Conservation (phyloP, 2,113 vertebrate species). For the Myrmecobius fasciatus region DNA sequence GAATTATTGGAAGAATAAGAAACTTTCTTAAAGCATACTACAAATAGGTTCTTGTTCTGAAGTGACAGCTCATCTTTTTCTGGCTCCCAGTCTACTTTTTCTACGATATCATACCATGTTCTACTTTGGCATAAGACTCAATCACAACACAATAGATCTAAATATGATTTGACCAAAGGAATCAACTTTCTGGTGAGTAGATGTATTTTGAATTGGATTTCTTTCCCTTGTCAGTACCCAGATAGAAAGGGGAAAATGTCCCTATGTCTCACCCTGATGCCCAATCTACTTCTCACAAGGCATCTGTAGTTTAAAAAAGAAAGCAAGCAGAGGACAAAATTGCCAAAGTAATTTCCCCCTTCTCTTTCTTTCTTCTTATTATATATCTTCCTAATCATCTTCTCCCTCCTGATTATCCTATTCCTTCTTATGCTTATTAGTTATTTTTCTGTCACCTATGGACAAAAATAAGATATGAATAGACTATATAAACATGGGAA, state of each 20-base stretch:
- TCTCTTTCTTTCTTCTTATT: neutral
- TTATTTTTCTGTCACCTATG: neutral
- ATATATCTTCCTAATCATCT: neutral
- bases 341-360: neutral
- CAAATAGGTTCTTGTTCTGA: neutral
- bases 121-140: neutral
- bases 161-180: neutral
- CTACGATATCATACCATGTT: neutral
- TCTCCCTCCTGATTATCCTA: neutral
- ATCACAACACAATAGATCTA: neutral
- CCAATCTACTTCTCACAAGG: neutral
- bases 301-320: neutral
- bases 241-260: neutral
- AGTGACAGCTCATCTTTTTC: neutral
- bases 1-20: neutral
- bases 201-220: neutral
- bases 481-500: neutral
- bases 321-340: neutral
- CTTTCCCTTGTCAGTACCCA: neutral
- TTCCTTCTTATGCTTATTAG: neutral
- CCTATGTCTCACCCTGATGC: neutral
- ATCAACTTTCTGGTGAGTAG: neutral
- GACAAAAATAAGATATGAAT: neutral
- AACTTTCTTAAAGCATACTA: neutral
- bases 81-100: neutral